Evolutionary conservation across 2,113 vertebrate genomes (phyloP).

Genomic region (Boleophthalmus pectinirostris): DNA sequence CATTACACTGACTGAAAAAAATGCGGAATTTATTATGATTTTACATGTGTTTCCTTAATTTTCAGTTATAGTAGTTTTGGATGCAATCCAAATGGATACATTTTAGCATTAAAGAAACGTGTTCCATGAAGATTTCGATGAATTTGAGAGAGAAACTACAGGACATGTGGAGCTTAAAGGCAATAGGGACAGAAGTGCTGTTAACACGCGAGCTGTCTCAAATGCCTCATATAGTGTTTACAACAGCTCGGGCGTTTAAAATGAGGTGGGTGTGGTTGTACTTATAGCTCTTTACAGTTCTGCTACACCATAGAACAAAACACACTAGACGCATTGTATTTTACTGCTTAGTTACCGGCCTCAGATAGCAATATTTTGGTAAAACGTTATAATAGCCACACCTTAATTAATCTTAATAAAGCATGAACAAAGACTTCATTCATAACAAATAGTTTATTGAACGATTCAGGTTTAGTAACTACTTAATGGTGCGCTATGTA

Average conservation of each 20-base stretch:
- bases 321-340: neutral
- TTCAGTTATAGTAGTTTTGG: neutral
- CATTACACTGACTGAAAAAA: no score
- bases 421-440: no score
- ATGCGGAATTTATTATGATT: no score
- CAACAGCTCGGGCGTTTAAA: neutral
- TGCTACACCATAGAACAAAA: neutral
- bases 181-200: neutral
- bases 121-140: neutral
- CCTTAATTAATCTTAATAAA: no score
- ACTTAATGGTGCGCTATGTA: no score
- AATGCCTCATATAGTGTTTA: neutral
- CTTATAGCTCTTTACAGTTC: neutral
- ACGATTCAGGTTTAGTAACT: no score
- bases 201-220: neutral
- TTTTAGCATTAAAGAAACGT: neutral
- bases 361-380: neutral
- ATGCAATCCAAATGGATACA: neutral
- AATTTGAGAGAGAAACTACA: neutral
- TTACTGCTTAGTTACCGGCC: neutral
- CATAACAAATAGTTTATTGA: no score
- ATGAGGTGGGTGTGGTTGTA: neutral
- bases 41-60: no score
- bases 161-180: neutral
- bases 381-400: no score